Base-by-base conservation (phyloP, 2,113 vertebrate species). In the Halichoeres trimaculatus region DNA sequence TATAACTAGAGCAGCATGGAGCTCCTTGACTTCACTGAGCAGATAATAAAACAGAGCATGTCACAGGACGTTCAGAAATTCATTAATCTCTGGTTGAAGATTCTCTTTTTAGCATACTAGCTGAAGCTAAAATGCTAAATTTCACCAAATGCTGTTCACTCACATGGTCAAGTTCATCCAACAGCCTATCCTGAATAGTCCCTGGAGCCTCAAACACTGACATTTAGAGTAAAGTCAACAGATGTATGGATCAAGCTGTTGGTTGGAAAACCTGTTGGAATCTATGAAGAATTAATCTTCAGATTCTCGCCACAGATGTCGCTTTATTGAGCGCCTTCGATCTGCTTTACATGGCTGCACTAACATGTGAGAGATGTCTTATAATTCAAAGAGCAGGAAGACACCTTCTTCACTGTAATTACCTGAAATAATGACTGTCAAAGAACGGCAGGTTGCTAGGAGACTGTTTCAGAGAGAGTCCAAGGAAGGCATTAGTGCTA, bases 381-480 rank as follows among this genome's bases (percentile, higher is more conserved):
- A 30, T 16, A 40, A 69, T 56, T 63, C 8, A 34, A 34, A 63
- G n/a, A 67, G 40, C 38, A 67, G 51, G 23, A 24, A 34, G 57
- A 53, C n/a, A 61, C 48, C 36, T 23, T 48, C 59, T 43, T 75
- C 52, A 24, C 40, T 67, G 57, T 80, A 74, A 82, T 82, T 76
- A 87, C 57, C 61, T 72, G 30, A 45, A 71, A 83, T 78, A 79
- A 76, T 19, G 50, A 64, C 59, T 59, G 73, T 80, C 59, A 69
- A 71, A 74, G 53, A 55, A 74, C 2, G 30, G 65, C 48, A 57
- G 48, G 86, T 91, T 92, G 88, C 86, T 78, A 85, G 82, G 89
- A 84, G 71, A 91, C 88, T 48, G 77, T 51, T 60, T 65, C 58
- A 67, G 41, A 80, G 65, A 26, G 71, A 71, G 71, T 47, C 65